Conservation (phyloP, 2,113 vertebrate genomes). For the Oreochromis aureus region DNA sequence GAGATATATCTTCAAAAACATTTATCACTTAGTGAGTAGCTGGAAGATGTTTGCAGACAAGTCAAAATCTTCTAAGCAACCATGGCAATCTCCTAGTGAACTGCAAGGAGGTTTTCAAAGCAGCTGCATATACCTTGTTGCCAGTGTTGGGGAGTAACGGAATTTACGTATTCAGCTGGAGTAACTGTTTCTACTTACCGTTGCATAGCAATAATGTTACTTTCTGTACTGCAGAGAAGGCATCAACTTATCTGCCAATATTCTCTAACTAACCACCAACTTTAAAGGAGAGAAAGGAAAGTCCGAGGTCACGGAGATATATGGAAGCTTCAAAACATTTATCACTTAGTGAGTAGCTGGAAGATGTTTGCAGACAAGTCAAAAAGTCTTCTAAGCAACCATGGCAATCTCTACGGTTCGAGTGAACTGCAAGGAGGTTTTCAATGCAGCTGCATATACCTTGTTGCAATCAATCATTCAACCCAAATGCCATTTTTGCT, state of each 20-base stretch:
- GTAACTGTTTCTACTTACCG: neutral
- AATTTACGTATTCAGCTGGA: too few species aligned
- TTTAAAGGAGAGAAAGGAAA: too few species aligned
- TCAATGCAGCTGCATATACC: neutral
- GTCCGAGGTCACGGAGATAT: neutral
- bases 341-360: neutral
- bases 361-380: neutral
- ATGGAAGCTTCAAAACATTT: too few species aligned
- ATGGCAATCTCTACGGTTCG: neutral
- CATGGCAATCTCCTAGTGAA: neutral
- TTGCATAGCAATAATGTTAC: neutral
- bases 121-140: neutral
- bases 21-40: neutral
- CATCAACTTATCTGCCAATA: neutral
- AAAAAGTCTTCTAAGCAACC: neutral
- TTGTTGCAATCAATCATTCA: neutral
- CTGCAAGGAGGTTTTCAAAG: neutral
- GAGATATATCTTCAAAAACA: neutral
- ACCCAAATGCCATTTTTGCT: neutral
- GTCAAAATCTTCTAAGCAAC: neutral
- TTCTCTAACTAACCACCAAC: neutral
- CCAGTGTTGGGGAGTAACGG: too few species aligned
- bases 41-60: neutral
- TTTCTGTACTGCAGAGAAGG: neutral
- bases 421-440: neutral